phyloP scores from a whole-genome alignment of 2,797 vertebrate genomes.

The Helicolenus hilgendorfi region DNA sequence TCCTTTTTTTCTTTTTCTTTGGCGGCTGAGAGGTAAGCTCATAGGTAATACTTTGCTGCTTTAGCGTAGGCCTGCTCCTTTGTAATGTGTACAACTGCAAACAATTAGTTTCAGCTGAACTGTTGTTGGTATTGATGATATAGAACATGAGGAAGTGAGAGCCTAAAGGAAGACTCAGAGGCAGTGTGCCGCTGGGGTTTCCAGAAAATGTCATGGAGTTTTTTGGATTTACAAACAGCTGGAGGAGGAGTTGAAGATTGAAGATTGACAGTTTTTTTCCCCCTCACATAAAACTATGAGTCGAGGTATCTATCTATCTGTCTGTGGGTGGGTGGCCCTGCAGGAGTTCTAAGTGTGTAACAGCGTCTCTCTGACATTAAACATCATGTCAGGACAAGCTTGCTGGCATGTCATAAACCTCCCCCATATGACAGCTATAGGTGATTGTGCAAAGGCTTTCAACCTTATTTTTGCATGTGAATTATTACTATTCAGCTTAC shows the following conservation, averaged over 20 bases:
- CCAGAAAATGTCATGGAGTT: background rate
- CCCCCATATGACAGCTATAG: background rate
- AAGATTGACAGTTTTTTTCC: background rate
- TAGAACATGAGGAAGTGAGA: background rate
- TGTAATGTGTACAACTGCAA: background rate
- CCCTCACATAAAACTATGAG: background rate
- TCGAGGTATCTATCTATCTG: background rate
- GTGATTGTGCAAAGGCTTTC: background rate
- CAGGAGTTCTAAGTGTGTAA: slow-evolving; percentile 23
- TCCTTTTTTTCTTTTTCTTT: background rate
- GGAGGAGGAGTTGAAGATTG: background rate
- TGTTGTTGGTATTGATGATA: background rate
- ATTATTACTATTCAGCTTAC: background rate
- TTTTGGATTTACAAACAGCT: background rate
- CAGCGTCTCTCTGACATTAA: background rate
- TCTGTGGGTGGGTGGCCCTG: background rate
- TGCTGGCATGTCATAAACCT: background rate
- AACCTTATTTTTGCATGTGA: background rate
- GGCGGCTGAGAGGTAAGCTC: background rate
- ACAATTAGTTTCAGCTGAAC: background rate
- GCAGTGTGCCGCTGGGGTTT: background rate
- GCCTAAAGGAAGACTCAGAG: background rate
- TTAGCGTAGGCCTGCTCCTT: background rate
- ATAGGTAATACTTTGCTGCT: background rate
- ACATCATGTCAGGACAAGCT: slow-evolving; percentile 25